Conservation (phyloP, 2,113 vertebrate species). For the Ardeotis arabs region DNA sequence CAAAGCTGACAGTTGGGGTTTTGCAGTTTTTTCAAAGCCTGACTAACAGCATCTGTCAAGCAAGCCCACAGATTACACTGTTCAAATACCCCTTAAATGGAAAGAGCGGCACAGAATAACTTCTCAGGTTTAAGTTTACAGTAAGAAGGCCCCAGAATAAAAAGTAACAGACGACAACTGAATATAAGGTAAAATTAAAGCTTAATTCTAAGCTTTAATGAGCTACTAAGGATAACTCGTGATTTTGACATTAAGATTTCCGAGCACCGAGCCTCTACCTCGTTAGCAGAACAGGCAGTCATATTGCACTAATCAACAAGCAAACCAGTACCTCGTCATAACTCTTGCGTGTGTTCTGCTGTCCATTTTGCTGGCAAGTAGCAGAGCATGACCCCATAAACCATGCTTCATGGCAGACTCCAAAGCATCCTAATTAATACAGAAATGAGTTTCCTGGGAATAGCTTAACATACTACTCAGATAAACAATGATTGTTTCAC, state of each 20-base stretch:
- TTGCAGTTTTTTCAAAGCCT: not conserved
- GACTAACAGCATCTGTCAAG: not conserved
- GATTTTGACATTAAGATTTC: not conserved
- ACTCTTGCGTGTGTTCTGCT: conserved; percentile 93
- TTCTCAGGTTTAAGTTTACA: not conserved
- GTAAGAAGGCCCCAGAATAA: not conserved
- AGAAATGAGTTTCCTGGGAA: not conserved
- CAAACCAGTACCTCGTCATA: conserved; percentile 88
- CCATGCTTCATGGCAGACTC: conserved; percentile 97
- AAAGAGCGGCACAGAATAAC: not conserved
- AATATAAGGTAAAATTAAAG: not conserved
- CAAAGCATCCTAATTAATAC: conserved; percentile 84
- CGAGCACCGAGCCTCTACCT: not conserved
- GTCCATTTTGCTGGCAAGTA: conserved; percentile 98
- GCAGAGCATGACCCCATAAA: conserved; percentile 93
- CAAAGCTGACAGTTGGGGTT: not conserved
- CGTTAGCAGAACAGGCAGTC: not conserved
- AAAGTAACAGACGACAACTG: not conserved
- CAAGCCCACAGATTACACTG: not conserved
- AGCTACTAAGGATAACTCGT: not conserved
- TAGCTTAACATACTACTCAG: not conserved
- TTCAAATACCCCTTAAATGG: not conserved
- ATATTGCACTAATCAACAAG: not conserved
- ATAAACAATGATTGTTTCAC: not conserved
- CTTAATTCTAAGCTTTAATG: not conserved